Evolutionary conservation across 2,888 invertebrate genomes (phyloP).

Genomic region (Adineta ricciae): DNA sequence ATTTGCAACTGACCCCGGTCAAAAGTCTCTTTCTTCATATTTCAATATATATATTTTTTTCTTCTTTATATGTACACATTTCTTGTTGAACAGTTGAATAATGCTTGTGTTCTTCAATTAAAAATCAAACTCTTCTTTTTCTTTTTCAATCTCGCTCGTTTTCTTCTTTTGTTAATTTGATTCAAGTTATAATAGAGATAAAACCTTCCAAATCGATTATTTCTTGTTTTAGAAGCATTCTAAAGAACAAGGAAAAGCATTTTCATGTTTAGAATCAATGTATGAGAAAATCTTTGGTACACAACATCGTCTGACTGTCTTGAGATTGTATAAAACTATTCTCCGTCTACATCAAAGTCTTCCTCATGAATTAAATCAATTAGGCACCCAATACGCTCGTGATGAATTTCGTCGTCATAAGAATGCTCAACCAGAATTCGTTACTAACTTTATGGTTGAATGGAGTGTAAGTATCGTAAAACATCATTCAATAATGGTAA

Average conservation of each 20-base stretch:
- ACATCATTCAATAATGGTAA: too few relatives aligned
- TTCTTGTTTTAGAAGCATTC: background rate
- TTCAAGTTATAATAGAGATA: background rate
- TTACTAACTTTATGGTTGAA: constrained; percentile 68
- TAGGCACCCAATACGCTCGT: constrained; percentile 68
- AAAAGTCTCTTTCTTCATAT: background rate
- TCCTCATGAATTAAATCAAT: constrained; percentile 65
- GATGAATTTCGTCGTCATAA: constrained; percentile 78
- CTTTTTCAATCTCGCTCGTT: background rate
- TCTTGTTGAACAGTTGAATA: constrained; percentile 4
- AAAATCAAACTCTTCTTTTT: background rate
- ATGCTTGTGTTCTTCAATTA: background rate
- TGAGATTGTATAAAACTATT: constrained; percentile 67
- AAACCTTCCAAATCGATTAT: background rate
- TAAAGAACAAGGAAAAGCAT: too few relatives aligned
- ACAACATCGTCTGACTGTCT: constrained; percentile 50
- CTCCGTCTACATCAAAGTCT: constrained; percentile 67
- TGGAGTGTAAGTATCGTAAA: constrained; percentile 58
- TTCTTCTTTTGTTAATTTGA: constrained; percentile 1
- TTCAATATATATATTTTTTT: constrained; percentile 13
- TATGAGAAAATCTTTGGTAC: background rate
- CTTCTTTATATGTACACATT: constrained; percentile 18
- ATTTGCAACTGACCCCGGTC: constrained; percentile 5
- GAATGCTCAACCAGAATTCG: constrained; percentile 59
- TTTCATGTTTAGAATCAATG: constrained; percentile 29